Evolutionary conservation across 2,888 invertebrate genomes (phyloP).

Genomic region (Dichetophora obliterata): DNA sequence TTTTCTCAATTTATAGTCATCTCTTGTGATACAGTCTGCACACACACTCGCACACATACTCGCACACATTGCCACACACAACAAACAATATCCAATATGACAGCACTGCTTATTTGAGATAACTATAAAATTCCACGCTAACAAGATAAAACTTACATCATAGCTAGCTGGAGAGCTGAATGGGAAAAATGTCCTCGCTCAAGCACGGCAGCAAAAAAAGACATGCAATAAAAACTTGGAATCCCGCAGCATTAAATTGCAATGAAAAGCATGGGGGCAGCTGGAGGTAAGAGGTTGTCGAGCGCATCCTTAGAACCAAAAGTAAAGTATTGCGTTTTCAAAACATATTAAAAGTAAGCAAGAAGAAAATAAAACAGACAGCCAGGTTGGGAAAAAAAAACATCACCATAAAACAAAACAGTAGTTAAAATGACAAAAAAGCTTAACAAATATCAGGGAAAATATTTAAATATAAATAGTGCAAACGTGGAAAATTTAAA

Average conservation of each 20-base stretch:
- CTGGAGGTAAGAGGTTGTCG: neutral
- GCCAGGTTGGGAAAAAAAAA: neutral
- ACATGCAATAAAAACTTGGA: constrained; percentile 18
- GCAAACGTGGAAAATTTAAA: neutral
- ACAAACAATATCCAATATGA: neutral
- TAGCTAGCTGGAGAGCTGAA: neutral
- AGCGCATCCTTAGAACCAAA: neutral
- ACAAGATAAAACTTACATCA: constrained; percentile 2
- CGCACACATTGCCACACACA: no score
- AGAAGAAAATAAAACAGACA: neutral
- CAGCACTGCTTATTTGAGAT: constrained; percentile 1
- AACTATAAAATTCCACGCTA: constrained; percentile 1
- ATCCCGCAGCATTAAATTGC: constrained; percentile 34
- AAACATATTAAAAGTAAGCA: neutral
- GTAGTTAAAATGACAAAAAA: neutral
- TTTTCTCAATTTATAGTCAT: no score
- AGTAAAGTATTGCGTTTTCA: neutral
- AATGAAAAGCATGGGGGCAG: neutral
- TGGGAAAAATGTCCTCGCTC: neutral
- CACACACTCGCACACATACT: no score
- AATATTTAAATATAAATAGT: neutral
- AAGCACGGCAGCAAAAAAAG: neutral
- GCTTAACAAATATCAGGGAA: neutral
- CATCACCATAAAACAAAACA: neutral
- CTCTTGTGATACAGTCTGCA: no score